Evolutionary conservation across 2,888 invertebrate species (phyloP).

Genomic region (Drosophila pseudotakahashii): DNA sequence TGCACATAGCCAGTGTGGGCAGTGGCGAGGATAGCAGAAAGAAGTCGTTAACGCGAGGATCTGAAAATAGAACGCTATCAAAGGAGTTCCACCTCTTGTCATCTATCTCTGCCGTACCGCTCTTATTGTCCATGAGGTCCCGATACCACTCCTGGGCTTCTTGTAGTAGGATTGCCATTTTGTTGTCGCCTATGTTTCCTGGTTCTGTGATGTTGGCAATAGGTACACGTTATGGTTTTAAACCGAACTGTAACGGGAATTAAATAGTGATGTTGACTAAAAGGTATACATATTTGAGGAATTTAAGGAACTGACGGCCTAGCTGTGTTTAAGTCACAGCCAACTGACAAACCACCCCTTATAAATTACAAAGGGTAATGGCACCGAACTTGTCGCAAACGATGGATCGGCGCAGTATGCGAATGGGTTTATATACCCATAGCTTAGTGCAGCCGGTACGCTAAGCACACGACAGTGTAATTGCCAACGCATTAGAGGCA

Average conservation of each 20-base stretch:
- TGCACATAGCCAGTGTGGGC: conserved; percentile 92
- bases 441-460: not conserved
- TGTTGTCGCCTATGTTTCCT: conserved; percentile 36
- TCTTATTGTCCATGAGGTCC: conserved; percentile 89
- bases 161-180: conserved; percentile 81
- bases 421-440: not conserved
- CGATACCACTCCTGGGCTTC: conserved; percentile 87
- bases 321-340: conserved; percentile 15
- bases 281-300: conserved; percentile 1
- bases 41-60: conserved; percentile 95
- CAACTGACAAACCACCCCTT: conserved; percentile 6
- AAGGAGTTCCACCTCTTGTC: too few species aligned
- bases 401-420: not conserved
- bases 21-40: conserved; percentile 95
- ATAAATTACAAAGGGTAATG: conserved; percentile 2
- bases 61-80: conserved; percentile 84
- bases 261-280: conserved; percentile 5
- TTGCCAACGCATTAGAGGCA: conserved; percentile 33
- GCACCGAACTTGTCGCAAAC: not conserved
- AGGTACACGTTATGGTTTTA: conserved; percentile 12
- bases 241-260: conserved; percentile 6
- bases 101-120: conserved; percentile 85
- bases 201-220: conserved; percentile 6
- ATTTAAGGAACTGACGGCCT: not conserved
- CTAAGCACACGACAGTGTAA: conserved; percentile 19